phyloP scores from a whole-genome alignment of 2,797 vertebrate genomes.

The Oreochromis grahami region DNA sequence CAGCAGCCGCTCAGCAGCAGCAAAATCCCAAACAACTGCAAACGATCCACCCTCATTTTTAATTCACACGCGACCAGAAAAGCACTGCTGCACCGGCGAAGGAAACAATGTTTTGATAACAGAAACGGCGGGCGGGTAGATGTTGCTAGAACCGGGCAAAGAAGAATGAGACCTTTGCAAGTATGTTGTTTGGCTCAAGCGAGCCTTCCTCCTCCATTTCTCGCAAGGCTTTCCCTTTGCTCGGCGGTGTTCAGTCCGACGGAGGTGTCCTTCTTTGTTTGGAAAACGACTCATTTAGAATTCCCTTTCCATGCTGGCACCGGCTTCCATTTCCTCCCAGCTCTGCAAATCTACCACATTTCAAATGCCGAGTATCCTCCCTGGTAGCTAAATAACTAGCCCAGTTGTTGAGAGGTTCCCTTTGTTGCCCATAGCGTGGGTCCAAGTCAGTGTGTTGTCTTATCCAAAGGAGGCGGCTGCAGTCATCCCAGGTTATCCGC shows the following conservation, averaged over 20 bases:
- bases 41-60: constrained; percentile 59
- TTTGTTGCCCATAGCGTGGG: constrained; percentile 59
- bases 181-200: constrained; percentile 32
- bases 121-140: background rate
- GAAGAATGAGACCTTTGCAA: constrained; percentile 27
- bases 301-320: constrained; percentile 7
- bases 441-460: constrained; percentile 31
- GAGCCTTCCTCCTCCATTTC: constrained; percentile 66
- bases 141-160: constrained; percentile 11
- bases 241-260: constrained; percentile 39
- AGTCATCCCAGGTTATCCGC: constrained; percentile 38
- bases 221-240: constrained; percentile 18
- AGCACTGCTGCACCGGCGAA: constrained; percentile 23
- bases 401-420: constrained; percentile 26
- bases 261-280: constrained; percentile 68
- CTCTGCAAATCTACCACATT: background rate
- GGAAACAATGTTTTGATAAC: background rate
- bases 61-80: constrained; percentile 16
- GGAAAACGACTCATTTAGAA: constrained; percentile 39
- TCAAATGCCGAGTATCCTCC: background rate
- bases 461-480: constrained; percentile 46
- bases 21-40: constrained; percentile 54
- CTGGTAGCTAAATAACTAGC: constrained; percentile 1
- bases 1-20: constrained; percentile 44
- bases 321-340: background rate